These are phyloP conservation scores for Labia minor DNA, from an alignment of 2,888 invertebrate genomes.

Conservation along the genomic window DNA sequence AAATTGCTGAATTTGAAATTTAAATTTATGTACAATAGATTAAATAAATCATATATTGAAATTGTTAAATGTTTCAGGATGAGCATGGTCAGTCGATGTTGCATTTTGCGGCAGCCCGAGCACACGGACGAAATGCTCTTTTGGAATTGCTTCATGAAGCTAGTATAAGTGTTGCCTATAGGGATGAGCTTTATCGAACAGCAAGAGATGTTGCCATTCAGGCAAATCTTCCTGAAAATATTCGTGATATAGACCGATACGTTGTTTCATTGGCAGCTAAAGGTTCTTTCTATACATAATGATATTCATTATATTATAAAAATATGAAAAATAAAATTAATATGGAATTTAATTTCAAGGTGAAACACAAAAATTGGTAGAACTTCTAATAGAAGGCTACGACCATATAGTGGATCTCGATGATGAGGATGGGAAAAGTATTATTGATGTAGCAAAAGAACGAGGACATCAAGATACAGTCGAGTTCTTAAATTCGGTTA, in stretches of 20 bases:
- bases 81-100: conserved; percentile 83
- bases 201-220: conserved; percentile 76
- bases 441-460: conserved; percentile 57
- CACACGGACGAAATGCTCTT: conserved; percentile 68
- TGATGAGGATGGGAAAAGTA: conserved; percentile 50
- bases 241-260: conserved; percentile 69
- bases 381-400: conserved; percentile 69
- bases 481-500: conserved; percentile 57
- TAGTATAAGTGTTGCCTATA: conserved; percentile 64
- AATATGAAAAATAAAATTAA: too few relatives aligned
- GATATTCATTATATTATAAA: too few relatives aligned
- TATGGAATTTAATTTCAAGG: conserved; percentile 36
- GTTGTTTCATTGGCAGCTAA: conserved; percentile 64
- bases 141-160: conserved; percentile 71
- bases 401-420: conserved; percentile 77
- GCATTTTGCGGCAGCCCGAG: conserved; percentile 75
- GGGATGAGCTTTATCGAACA: conserved; percentile 78
- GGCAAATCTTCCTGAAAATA: conserved; percentile 66
- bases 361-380: conserved; percentile 52
- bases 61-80: conserved; percentile 47
- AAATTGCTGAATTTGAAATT: too few relatives aligned
- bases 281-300: conserved; percentile 40
- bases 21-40: too few relatives aligned
- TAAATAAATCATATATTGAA: too few relatives aligned
- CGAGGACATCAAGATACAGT: conserved; percentile 57